Evolutionary conservation across 2,888 invertebrate species (phyloP).

Genomic region (Exocentrus adspersus): DNA sequence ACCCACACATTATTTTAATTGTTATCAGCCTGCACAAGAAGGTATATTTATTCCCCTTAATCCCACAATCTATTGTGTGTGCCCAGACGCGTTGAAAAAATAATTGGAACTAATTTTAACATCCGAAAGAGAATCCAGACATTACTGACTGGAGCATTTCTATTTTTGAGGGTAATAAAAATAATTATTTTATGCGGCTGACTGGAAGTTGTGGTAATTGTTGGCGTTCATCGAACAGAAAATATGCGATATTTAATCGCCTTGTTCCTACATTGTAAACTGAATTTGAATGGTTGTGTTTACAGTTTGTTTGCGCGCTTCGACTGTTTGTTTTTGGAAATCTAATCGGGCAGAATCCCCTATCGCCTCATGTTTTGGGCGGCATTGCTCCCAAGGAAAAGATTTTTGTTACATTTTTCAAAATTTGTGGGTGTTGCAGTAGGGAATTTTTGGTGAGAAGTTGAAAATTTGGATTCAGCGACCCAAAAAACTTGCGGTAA

Average conservation of each 20-base stretch:
- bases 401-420: no score
- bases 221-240: not conserved
- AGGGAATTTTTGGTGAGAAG: no score
- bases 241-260: not conserved
- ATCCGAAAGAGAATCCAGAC: not conserved
- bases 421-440: no score
- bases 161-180: conserved; percentile 7
- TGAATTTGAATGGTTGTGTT: no score
- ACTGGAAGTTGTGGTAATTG: not conserved
- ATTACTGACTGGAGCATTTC: not conserved
- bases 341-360: no score
- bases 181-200: conserved; percentile 9
- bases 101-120: conserved; percentile 15
- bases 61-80: conserved; percentile 12
- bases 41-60: conserved; percentile 10
- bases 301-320: no score
- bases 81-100: conserved; percentile 6
- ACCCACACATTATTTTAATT: conserved; percentile 5
- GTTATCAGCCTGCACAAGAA: conserved; percentile 1
- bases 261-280: no score
- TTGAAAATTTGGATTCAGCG: no score
- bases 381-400: no score
- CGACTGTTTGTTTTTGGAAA: no score
- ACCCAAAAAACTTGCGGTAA: no score
- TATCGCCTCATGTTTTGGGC: no score